Base-by-base conservation (phyloP, 1,140 invertebrate genomes). In the Drosophila sechellia region DNA sequence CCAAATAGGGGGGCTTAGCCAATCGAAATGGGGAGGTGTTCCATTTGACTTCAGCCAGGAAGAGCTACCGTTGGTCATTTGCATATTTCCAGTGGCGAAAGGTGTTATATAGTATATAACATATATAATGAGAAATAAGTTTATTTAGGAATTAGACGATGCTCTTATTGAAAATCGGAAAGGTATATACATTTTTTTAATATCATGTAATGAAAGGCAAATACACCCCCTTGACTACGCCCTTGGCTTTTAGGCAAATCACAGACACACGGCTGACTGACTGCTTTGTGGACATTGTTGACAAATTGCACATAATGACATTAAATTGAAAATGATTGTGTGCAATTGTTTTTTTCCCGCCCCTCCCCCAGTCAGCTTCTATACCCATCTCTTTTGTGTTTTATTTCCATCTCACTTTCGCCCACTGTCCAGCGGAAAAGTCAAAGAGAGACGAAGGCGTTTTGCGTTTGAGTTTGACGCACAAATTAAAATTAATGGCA, bases 291-390 rank as follows among this genome's bases (percentile, higher is more conserved):
- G 75, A 90, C 87, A 85, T 74, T 83, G 90, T 84, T 91, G 90
- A 91, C 90, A 91, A 91, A 91, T 91, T 91, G 90, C 90, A 85
- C 90, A 85, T 91, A 91, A 91, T 91, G 90, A 91, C 81, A 89
- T 90, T 78, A 89, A 91, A 91, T 91, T 91, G 90, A 91, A 91
- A 91, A 91, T 85, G 90, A 91, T 91, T 91, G 90, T 91, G 77
- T 81, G 79, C 85, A 90, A 89, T 89, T 89, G 84, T 89, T 86
- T 80, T 85, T 79, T 75, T n/a, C 31, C 20, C n/a, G n/a, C 31
- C 17, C 13, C 11, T 4, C 34, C 13, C 15, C 11, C n/a, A 48
- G 25, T n/a, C 10, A 31, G 8, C 6, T 31, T 10, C 31, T 61
- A 49, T 27, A 1, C 10, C 54, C 37, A 61, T 76, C 57, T 63